phyloP scores from a whole-genome alignment of 2,888 invertebrate genomes.

The Lepidocyrtinus sp. region DNA sequence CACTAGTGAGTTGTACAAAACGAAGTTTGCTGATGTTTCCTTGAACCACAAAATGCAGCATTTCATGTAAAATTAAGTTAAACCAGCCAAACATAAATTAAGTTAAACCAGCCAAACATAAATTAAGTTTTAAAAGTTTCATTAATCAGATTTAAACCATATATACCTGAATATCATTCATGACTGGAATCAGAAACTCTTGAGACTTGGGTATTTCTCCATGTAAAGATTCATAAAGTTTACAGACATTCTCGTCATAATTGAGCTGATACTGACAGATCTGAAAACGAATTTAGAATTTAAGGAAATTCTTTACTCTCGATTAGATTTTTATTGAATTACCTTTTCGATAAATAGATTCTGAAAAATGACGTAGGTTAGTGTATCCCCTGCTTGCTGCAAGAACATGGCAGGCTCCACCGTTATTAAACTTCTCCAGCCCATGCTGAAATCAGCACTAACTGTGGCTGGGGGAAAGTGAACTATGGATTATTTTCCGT shows the following conservation, averaged over 20 bases:
- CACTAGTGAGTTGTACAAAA: constrained; percentile 69
- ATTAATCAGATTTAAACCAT: not conserved
- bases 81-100: not conserved
- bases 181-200: constrained; percentile 59
- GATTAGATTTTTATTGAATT: constrained; percentile 32
- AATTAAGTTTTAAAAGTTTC: too few relatives aligned
- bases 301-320: not conserved
- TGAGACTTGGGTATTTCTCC: constrained; percentile 59
- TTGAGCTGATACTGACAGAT: constrained; percentile 67
- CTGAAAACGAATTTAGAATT: constrained; percentile 46
- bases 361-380: constrained; percentile 69
- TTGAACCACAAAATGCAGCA: constrained; percentile 38
- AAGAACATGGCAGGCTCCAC: constrained; percentile 69
- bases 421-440: constrained; percentile 63
- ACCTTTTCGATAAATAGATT: constrained; percentile 70
- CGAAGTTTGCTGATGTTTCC: constrained; percentile 66
- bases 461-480: not conserved
- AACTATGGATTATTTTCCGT: not conserved
- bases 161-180: constrained; percentile 67
- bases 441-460: constrained; percentile 19
- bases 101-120: not conserved
- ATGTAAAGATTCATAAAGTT: constrained; percentile 59
- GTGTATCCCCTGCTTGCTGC: constrained; percentile 68
- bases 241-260: constrained; percentile 61
- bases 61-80: too few relatives aligned